Percentiles rank a stretch among this genome's conserved stretches.
phyloP scores from a whole-genome alignment of 2,797 vertebrate species.

The Spondyliosoma cantharus region DNA sequence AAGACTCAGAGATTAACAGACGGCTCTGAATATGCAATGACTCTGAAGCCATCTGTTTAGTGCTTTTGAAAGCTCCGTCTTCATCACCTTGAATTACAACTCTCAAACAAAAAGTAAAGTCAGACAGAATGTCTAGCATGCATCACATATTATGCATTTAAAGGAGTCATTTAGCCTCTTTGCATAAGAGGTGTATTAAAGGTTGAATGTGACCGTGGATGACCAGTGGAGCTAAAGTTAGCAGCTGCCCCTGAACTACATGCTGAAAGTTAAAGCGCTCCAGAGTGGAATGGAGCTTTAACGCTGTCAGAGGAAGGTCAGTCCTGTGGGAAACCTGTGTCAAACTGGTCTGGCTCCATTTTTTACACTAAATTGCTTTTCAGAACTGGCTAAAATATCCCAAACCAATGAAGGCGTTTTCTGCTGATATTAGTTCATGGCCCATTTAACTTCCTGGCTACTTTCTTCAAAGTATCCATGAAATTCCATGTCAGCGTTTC shows the following conservation, averaged over 20 bases:
- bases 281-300: constrained; percentile 37
- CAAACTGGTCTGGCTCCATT: constrained; percentile 32
- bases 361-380: constrained; percentile 40
- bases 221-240: constrained; percentile 19
- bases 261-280: constrained; percentile 46
- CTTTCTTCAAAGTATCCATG: constrained; percentile 35
- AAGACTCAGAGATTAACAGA: constrained; percentile 41
- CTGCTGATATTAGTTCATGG: constrained; percentile 54
- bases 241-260: constrained; percentile 45
- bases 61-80: constrained; percentile 12
- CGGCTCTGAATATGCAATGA: constrained; percentile 21
- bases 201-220: not conserved
- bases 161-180: not conserved
- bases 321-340: constrained; percentile 35
- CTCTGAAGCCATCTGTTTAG: constrained; percentile 44
- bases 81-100: constrained; percentile 27
- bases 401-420: constrained; percentile 34
- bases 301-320: constrained; percentile 27
- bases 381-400: constrained; percentile 35
- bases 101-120: not conserved
- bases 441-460: constrained; percentile 52
- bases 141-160: not conserved
- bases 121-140: not conserved
- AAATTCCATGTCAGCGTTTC: constrained; percentile 57
- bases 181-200: not conserved